phyloP scores from a whole-genome alignment of 2,113 vertebrate genomes.

The Heterochromis multidens region DNA sequence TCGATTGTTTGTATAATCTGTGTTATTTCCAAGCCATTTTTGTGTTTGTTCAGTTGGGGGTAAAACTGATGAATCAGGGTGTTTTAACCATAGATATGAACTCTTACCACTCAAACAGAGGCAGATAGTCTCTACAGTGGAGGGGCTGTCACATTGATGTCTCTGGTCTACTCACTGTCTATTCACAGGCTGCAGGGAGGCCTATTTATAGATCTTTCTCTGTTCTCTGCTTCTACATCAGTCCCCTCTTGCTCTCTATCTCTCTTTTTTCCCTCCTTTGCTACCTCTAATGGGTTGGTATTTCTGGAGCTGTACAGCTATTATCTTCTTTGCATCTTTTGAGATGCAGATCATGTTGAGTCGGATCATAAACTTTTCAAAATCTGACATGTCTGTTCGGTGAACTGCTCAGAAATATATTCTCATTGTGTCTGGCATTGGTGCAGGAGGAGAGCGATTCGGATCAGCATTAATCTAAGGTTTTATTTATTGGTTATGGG shows the following conservation, averaged over 20 bases:
- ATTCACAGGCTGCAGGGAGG: conserved; percentile 67
- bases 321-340: conserved; percentile 47
- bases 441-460: neutral
- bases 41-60: neutral
- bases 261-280: conserved; percentile 12
- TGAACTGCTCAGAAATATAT: neutral
- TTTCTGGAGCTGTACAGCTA: conserved; percentile 50
- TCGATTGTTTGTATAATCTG: neutral
- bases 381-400: neutral
- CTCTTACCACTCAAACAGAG: conserved; percentile 22
- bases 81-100: conserved; percentile 19
- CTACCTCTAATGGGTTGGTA: conserved; percentile 51
- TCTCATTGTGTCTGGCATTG: neutral
- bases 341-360: conserved; percentile 19
- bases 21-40: neutral
- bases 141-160: conserved; percentile 69
- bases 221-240: conserved; percentile 48
- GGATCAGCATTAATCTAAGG: neutral
- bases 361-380: conserved; percentile 21
- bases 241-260: conserved; percentile 45
- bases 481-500: neutral
- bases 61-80: conserved; percentile 38
- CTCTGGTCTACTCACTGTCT: conserved; percentile 67
- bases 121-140: conserved; percentile 31
- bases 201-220: conserved; percentile 72